phyloP scores from a whole-genome alignment of 2,888 invertebrate genomes.

The Shargacucullia verbasci region DNA sequence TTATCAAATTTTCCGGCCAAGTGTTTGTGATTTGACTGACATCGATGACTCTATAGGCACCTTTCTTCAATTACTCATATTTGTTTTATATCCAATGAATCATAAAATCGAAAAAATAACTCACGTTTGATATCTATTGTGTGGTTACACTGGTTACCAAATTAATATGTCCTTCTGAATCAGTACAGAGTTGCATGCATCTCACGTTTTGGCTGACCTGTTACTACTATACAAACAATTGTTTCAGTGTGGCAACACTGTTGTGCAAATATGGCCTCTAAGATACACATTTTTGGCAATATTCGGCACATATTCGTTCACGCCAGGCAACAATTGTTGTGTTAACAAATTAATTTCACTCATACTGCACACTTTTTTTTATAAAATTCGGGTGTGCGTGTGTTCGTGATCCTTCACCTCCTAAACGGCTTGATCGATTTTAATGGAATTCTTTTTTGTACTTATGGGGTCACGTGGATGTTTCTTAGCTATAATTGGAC shows the following conservation, averaged over 20 bases:
- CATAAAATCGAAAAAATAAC: conserved; percentile 17
- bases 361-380: too few relatives aligned
- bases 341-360: too few relatives aligned
- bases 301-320: conserved; percentile 19
- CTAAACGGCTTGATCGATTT: too few relatives aligned
- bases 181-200: conserved; percentile 39
- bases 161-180: conserved; percentile 33
- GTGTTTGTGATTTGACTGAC: conserved; percentile 5
- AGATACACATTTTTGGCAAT: conserved; percentile 46
- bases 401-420: too few relatives aligned
- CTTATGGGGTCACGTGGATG: too few relatives aligned
- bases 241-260: conserved; percentile 63
- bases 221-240: conserved; percentile 67
- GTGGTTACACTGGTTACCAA: conserved; percentile 31
- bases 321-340: background rate
- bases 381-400: too few relatives aligned
- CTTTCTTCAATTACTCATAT: conserved; percentile 30
- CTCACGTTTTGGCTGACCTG: conserved; percentile 67
- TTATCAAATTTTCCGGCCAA: conserved; percentile 6
- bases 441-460: too few relatives aligned
- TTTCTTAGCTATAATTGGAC: too few relatives aligned
- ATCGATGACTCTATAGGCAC: conserved; percentile 1
- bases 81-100: conserved; percentile 29
- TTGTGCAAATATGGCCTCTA: conserved; percentile 37
- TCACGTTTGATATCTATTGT: conserved; percentile 25